A percentile compares a stretch with the other conserved stretches of the same genome.
phyloP scores from a whole-genome alignment of 2,797 vertebrate genomes.

The Nothura maculosa region DNA sequence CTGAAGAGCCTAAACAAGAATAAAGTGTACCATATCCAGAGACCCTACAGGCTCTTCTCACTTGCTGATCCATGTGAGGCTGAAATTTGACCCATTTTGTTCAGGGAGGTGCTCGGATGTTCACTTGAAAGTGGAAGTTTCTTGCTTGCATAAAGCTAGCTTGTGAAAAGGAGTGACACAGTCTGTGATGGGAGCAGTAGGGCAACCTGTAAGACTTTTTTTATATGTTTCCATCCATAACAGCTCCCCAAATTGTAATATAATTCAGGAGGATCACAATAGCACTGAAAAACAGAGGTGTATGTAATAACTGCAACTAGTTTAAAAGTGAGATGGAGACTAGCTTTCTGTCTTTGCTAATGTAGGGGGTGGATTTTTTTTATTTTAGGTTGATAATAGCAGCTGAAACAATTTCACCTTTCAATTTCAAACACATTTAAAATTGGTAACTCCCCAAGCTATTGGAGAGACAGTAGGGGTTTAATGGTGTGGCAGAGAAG shows the following conservation, averaged over 20 bases:
- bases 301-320: not conserved
- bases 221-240: not conserved
- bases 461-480: not conserved
- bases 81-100: not conserved
- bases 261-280: too few relatives aligned
- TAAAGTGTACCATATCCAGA: fast-evolving
- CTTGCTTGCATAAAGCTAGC: not conserved
- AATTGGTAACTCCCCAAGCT: not conserved
- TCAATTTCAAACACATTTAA: not conserved
- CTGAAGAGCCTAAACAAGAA: not conserved
- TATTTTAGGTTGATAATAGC: not conserved
- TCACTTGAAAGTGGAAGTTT: not conserved
- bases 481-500: not conserved
- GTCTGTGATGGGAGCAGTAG: not conserved
- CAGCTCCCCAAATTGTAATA: not conserved
- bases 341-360: not conserved
- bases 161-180: not conserved
- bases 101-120: not conserved
- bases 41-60: not conserved
- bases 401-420: not conserved
- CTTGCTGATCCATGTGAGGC: not conserved
- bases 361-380: too few relatives aligned
- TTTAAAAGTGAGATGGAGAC: not conserved
- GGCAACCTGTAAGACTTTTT: not conserved
- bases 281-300: not conserved